Evolutionary conservation across 1,140 invertebrate species (phyloP), one percentile per base, ranked within the genome.

Genomic region (Bombus huntii): DNA sequence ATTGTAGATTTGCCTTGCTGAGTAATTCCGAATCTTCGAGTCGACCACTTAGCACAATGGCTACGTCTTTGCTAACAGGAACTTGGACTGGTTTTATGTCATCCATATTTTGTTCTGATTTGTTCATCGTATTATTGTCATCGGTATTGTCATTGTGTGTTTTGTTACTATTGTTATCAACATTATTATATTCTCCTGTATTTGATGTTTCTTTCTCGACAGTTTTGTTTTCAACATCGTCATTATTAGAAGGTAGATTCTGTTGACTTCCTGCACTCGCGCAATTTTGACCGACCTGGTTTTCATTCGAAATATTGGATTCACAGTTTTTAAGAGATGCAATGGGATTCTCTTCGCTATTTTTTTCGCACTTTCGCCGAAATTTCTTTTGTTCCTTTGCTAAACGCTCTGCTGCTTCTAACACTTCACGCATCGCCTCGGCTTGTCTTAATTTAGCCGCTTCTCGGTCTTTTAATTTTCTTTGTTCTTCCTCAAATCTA

Each of bases 341-440:
- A 10, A 22, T 71, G 2, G 68, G 18, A 9, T 13, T 85, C 18
- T 83, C 78, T 44, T 87, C 65, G 12, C 70, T 34, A 10, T 6
- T 94, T 91, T 88, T 96, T 42, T 96, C 95, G 91, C 96, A 95
- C 84, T 96, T 96, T 83, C 96, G 95, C 79, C 97, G 96, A 57
- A 95, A 92, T 76, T 96, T 95, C 84, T 96, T 96, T 89, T 97
- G 96, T 89, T 97, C 96, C 88, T 96, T 95, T 4, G 95, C 93
- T 70, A 95, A 92, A 84, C 95, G 93, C 88, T 96, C 96, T 81
- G 97, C 96, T 73, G 96, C 95, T 90, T 96, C 95, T n/a, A 96
- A 84, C 74, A 92, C 87, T n/a, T 95, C 92, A 18, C 90, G 89
- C 93, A 94, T 93, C 1, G 92, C 88, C 57, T 92, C 89, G 12